Evolutionary conservation across 2,113 vertebrate genomes (phyloP).

Genomic region (Edolisoma coerulescens): DNA sequence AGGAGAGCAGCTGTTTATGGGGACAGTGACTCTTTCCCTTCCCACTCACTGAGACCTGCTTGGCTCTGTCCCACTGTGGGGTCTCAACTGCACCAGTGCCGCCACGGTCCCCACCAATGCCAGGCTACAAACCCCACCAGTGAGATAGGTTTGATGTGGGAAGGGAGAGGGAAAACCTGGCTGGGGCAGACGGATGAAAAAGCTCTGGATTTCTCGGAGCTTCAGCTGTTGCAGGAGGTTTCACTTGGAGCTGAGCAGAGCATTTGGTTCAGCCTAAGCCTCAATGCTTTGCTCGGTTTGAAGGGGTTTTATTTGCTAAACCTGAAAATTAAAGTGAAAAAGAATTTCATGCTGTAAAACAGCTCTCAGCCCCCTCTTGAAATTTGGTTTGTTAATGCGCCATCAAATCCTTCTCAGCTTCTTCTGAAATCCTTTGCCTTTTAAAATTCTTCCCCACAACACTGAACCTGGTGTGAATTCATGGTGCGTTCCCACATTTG

Average conservation of each 20-base stretch:
- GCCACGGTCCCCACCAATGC: neutral
- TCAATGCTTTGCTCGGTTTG: neutral
- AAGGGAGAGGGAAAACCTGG: neutral
- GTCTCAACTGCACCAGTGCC: neutral
- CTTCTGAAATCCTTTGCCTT: constrained; percentile 13
- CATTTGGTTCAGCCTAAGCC: neutral
- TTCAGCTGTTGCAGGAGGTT: neutral
- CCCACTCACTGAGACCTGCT: rapidly evolving
- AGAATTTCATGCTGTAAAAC: neutral
- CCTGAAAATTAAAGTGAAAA: constrained; percentile 8
- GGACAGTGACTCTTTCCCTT: neutral
- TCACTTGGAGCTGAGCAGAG: neutral
- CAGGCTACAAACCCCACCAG: neutral
- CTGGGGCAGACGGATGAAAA: neutral
- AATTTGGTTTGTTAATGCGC: constrained; percentile 31
- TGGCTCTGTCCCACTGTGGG: rapidly evolving
- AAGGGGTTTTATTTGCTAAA: constrained; percentile 9
- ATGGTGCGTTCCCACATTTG: neutral
- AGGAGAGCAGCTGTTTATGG: neutral
- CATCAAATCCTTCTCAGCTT: constrained; percentile 12
- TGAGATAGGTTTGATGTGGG: neutral
- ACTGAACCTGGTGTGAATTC: neutral
- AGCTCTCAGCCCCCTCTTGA: neutral
- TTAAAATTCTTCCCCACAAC: neutral
- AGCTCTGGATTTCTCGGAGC: neutral